Percentiles rank a stretch among this genome's conserved stretches.
Evolutionary conservation across 1,140 invertebrate genomes (phyloP).

Genomic region (Drosophila lini): DNA sequence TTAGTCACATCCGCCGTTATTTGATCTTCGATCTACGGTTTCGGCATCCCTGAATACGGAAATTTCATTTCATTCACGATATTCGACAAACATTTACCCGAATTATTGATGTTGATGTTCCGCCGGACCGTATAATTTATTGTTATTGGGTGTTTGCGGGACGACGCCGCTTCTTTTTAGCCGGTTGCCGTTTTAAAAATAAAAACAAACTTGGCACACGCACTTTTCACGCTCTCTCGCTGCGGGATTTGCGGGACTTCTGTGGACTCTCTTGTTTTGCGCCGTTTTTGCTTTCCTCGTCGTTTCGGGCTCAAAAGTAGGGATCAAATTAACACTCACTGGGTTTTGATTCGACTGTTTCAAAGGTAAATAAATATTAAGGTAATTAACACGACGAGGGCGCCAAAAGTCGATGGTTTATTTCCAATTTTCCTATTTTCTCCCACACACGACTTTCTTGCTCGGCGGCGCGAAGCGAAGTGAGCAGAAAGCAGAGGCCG

Average conservation of each 20-base stretch:
- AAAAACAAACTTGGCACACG: slow-evolving; percentile 56
- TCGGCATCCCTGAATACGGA: background rate
- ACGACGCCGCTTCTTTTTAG: slow-evolving; percentile 22
- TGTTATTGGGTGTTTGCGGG: slow-evolving; percentile 38
- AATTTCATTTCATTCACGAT: background rate
- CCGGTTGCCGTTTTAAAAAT: slow-evolving; percentile 53
- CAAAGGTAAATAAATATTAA: background rate
- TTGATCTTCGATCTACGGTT: slow-evolving; percentile 7
- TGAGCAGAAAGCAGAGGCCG: slow-evolving; percentile 16
- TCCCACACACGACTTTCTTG: background rate
- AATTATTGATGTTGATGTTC: slow-evolving; percentile 26
- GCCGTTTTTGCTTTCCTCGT: background rate
- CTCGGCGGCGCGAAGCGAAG: slow-evolving; percentile 47
- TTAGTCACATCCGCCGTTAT: slow-evolving; percentile 36
- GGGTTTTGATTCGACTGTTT: background rate
- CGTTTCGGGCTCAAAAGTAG: background rate
- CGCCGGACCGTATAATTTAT: slow-evolving; percentile 38
- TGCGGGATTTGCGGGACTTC: slow-evolving; percentile 3
- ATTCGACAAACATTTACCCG: slow-evolving; percentile 17
- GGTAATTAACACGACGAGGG: slow-evolving; percentile 18
- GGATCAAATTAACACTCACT: slow-evolving; percentile 10
- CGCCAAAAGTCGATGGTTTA: background rate
- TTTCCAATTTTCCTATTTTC: too few relatives aligned
- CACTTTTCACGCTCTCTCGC: slow-evolving; percentile 32
- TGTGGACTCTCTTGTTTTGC: background rate